Percentiles rank a stretch among this genome's conserved stretches.
Evolutionary conservation across 2,113 vertebrate genomes (phyloP).

Genomic region (Opisthocomus hoazin): DNA sequence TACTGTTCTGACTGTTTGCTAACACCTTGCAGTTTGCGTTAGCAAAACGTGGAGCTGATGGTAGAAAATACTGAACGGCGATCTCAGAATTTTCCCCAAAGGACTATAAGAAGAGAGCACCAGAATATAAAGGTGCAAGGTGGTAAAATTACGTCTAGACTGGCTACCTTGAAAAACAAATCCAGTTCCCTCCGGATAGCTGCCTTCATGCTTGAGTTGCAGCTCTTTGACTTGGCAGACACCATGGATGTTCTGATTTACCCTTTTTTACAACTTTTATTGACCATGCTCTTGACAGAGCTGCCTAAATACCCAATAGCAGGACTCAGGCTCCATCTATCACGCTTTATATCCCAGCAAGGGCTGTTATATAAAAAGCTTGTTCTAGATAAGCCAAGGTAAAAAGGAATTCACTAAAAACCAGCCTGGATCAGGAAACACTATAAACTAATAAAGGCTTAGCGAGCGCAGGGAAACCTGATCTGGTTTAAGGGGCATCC

Average conservation of each 20-base stretch:
- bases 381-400: neutral
- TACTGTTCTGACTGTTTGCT: neutral
- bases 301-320: neutral
- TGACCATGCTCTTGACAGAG: neutral
- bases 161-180: neutral
- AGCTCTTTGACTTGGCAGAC: neutral
- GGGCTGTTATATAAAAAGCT: neutral
- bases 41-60: neutral
- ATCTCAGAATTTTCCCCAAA: neutral
- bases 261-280: neutral
- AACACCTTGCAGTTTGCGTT: neutral
- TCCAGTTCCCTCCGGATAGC: neutral
- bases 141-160: neutral
- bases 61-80: neutral
- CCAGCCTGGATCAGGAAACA: neutral
- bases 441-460: neutral
- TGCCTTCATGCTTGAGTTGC: neutral
- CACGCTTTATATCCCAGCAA: neutral
- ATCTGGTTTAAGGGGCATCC: neutral
- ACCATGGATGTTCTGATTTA: neutral
- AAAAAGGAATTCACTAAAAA: neutral
- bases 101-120: neutral
- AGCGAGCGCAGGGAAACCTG: neutral
- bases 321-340: neutral
- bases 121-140: neutral